These are phyloP conservation scores for Exephanes ischioxanthus DNA, from an alignment of 2,888 invertebrate species.

Conservation along the genomic window DNA sequence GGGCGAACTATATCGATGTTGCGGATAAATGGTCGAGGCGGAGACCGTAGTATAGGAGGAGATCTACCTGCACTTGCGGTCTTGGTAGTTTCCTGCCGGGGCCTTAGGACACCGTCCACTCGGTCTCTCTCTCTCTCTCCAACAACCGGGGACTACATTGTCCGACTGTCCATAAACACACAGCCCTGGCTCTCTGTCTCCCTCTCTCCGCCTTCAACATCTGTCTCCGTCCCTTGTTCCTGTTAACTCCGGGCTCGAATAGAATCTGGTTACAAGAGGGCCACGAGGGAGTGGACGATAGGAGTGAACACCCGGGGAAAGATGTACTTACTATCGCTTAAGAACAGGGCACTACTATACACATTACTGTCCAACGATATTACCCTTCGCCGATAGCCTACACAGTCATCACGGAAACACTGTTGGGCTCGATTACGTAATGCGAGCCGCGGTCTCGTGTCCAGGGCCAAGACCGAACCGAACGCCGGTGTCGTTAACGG, in stretches of 20 bases:
- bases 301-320: slow-evolving; percentile 31
- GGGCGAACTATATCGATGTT: slow-evolving; percentile 67
- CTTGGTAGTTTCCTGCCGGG: slow-evolving; percentile 40
- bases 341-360: slow-evolving; percentile 14
- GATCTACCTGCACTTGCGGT: slow-evolving; percentile 56
- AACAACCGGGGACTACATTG: slow-evolving; percentile 35
- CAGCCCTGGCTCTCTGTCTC: slow-evolving; percentile 17
- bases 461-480: no score
- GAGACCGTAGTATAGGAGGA: slow-evolving; percentile 37
- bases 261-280: slow-evolving; percentile 34
- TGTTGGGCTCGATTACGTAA: slow-evolving; percentile 21
- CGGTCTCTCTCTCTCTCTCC: background rate
- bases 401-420: slow-evolving; percentile 19
- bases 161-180: slow-evolving; percentile 45
- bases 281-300: slow-evolving; percentile 18
- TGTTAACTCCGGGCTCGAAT: slow-evolving; percentile 24
- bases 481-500: background rate
- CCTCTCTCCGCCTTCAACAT: slow-evolving; percentile 10
- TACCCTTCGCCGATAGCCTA: background rate
- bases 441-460: background rate
- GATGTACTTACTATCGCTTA: slow-evolving; percentile 28
- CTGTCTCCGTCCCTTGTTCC: slow-evolving; percentile 6
- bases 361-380: slow-evolving; percentile 3
- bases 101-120: slow-evolving; percentile 42
- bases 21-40: slow-evolving; percentile 63